A percentile compares a stretch with the other conserved stretches of the same genome.
Conservation (phyloP, 2,888 invertebrate species). For the Morpho helenor region DNA sequence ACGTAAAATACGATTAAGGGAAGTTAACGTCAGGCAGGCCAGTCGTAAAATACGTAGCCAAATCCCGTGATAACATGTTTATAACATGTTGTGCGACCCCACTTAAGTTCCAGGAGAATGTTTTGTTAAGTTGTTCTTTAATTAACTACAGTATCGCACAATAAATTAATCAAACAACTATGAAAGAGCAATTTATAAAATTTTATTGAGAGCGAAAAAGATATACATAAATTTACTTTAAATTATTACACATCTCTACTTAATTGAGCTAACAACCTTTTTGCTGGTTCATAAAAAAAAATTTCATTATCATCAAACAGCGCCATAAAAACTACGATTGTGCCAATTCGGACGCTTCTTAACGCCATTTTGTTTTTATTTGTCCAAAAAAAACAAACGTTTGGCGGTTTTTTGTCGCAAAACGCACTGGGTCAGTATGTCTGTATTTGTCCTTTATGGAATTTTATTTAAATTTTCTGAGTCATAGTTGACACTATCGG, state of each 20-base stretch:
- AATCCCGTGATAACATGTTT: too few relatives aligned
- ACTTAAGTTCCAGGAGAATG: too few relatives aligned
- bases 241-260: constrained; percentile 17
- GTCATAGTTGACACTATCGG: constrained; percentile 8
- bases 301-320: constrained; percentile 44
- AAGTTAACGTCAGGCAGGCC: too few relatives aligned
- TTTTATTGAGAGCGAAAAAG: background rate
- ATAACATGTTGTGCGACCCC: too few relatives aligned
- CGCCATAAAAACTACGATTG: constrained; percentile 41
- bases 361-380: constrained; percentile 50
- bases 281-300: constrained; percentile 35
- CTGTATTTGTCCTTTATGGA: constrained; percentile 46
- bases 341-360: constrained; percentile 36
- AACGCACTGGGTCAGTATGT: constrained; percentile 62
- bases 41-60: too few relatives aligned
- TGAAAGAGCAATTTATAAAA: background rate
- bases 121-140: too few relatives aligned
- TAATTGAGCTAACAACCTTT: constrained; percentile 34
- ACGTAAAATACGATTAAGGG: too few relatives aligned
- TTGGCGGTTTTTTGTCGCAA: constrained; percentile 26
- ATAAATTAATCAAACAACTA: too few relatives aligned
- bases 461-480: constrained; percentile 16
- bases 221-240: background rate
- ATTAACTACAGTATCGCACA: too few relatives aligned
- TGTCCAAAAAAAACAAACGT: constrained; percentile 45